These are phyloP conservation scores for Kradibia gibbosae DNA, from an alignment of 1,140 invertebrate species.

Conservation along the genomic window DNA sequence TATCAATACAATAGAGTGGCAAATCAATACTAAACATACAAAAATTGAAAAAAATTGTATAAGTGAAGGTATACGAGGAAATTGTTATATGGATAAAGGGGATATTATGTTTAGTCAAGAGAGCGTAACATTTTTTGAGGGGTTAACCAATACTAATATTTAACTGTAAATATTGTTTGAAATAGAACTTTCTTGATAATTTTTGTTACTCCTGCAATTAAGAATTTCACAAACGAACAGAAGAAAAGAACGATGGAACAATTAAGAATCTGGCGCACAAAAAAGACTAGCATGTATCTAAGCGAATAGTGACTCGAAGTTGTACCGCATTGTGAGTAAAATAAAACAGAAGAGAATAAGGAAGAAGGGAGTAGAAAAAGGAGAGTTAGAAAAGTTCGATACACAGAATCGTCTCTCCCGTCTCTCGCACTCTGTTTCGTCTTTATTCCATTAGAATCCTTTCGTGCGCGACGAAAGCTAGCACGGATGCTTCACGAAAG, in stretches of 20 bases:
- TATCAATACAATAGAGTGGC: too few species aligned
- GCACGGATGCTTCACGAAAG: slow-evolving; percentile 53
- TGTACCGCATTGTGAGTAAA: neutral
- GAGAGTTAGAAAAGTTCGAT: slow-evolving; percentile 47
- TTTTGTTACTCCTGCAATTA: neutral
- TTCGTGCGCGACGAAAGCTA: slow-evolving; percentile 51
- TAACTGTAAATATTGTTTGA: neutral
- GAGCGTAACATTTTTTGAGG: too few species aligned
- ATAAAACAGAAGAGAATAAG: too few species aligned
- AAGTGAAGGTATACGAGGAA: too few species aligned
- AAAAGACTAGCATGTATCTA: neutral
- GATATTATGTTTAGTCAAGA: too few species aligned
- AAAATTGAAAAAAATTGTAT: too few species aligned
- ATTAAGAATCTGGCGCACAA: neutral
- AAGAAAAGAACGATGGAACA: neutral
- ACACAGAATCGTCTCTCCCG: slow-evolving; percentile 25
- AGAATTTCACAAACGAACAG: neutral
- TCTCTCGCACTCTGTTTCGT: slow-evolving; percentile 9
- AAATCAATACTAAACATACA: too few species aligned
- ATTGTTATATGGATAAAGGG: too few species aligned
- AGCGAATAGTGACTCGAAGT: neutral
- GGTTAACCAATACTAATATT: too few species aligned
- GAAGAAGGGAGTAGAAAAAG: neutral
- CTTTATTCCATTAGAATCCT: slow-evolving; percentile 38
- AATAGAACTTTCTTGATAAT: neutral